A percentile compares a stretch with the other conserved stretches of the same genome.
Conservation (phyloP, 2,888 invertebrate genomes). For the Tiliacea aurago region DNA sequence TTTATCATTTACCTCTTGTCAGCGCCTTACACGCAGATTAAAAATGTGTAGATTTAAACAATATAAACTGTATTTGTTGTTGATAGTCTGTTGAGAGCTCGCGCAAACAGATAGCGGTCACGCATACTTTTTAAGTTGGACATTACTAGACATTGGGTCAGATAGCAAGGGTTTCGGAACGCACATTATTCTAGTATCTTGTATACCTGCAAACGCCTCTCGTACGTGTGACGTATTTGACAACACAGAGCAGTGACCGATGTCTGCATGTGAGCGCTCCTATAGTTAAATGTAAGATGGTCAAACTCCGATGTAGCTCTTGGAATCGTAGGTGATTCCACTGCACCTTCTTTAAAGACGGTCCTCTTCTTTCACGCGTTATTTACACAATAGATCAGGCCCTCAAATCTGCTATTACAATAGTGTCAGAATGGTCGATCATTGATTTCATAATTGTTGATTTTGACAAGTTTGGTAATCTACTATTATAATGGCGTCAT, state of each 20-base stretch:
- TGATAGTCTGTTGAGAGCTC: slow-evolving; percentile 7
- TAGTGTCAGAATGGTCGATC: no score
- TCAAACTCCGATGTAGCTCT: slow-evolving; percentile 29
- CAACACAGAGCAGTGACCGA: neutral
- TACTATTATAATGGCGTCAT: no score
- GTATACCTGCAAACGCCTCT: neutral
- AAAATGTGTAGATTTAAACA: slow-evolving; percentile 22
- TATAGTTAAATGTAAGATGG: slow-evolving; percentile 38
- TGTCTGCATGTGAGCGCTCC: slow-evolving; percentile 5
- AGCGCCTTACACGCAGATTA: no score
- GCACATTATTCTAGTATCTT: neutral
- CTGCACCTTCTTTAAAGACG: slow-evolving; percentile 27
- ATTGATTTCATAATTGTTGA: no score
- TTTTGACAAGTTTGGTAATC: no score
- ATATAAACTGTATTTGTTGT: slow-evolving; percentile 16
- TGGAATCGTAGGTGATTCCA: slow-evolving; percentile 18
- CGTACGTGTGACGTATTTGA: neutral
- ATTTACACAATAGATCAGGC: slow-evolving; percentile 21
- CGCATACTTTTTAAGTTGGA: neutral
- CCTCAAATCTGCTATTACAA: no score
- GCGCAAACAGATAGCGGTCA: slow-evolving; percentile 4
- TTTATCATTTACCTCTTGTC: no score
- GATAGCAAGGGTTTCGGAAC: neutral
- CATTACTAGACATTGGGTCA: neutral
- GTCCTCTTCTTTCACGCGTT: slow-evolving; percentile 15